phyloP scores from a whole-genome alignment of 2,113 vertebrate genomes.

The Leucopsar rothschildi region DNA sequence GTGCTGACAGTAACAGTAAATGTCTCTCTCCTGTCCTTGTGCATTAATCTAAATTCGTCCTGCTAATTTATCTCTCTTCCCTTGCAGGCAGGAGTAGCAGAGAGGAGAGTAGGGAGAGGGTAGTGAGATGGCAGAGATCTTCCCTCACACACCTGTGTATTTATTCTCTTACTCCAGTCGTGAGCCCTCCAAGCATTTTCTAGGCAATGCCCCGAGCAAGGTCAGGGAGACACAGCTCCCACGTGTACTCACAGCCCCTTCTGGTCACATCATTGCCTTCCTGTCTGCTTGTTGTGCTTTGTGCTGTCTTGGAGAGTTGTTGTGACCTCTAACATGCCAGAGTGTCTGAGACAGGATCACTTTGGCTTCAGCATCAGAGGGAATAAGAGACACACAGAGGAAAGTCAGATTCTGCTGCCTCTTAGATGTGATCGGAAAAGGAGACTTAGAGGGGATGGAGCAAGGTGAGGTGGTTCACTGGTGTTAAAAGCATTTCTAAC shows the following conservation, averaged over 20 bases:
- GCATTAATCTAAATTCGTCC: conserved; percentile 19
- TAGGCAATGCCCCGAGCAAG: background rate
- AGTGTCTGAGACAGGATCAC: background rate
- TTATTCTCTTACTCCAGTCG: background rate
- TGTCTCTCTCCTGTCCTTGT: background rate
- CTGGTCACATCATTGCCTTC: background rate
- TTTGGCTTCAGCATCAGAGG: background rate
- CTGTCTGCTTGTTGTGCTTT: background rate
- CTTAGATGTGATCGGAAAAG: background rate
- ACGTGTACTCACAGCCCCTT: background rate
- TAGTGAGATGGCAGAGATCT: background rate
- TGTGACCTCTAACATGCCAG: background rate
- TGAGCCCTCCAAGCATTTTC: background rate
- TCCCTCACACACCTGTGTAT: background rate
- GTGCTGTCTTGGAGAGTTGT: background rate
- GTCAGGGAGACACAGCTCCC: background rate
- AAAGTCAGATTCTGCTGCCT: background rate
- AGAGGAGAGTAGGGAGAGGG: background rate
- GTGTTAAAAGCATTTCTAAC: background rate
- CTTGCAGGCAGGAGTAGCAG: background rate
- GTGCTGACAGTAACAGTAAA: conserved; percentile 14
- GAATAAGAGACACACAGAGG: background rate
- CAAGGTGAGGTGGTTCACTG: background rate
- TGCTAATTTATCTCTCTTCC: background rate
- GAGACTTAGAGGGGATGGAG: background rate